These are phyloP conservation scores for Babyrousa celebensis DNA, from an alignment of 2,797 vertebrate genomes.

Conservation along the genomic window DNA sequence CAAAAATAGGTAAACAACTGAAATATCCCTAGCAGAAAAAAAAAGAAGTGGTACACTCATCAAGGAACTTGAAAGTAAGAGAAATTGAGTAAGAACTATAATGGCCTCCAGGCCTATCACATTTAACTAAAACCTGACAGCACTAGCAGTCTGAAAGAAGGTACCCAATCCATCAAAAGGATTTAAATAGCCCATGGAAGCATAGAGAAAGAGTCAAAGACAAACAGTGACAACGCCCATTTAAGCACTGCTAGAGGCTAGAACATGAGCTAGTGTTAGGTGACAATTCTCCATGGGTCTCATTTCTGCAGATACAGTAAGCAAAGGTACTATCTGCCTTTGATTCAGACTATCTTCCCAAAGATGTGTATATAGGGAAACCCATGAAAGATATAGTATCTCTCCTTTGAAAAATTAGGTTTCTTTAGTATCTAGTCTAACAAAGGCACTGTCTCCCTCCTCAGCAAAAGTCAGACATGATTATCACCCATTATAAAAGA, in stretches of 20 bases:
- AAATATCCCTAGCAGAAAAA: not conserved
- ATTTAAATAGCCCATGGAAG: not conserved
- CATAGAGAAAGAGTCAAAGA: not conserved
- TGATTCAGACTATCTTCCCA: constrained; percentile 37
- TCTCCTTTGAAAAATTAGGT: not conserved
- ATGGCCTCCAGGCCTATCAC: not conserved
- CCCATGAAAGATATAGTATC: not conserved
- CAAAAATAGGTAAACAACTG: constrained; percentile 1
- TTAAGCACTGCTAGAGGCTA: not conserved
- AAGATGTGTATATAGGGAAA: constrained; percentile 9
- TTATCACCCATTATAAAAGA: not conserved
- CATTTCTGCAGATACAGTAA: constrained; percentile 7
- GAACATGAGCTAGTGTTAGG: not conserved
- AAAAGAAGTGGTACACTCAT: not conserved
- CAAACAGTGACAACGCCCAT: not conserved
- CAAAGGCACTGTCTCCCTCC: not conserved
- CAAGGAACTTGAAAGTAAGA: constrained; percentile 32
- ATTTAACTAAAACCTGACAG: constrained; percentile 35
- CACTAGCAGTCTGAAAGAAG: constrained; percentile 37
- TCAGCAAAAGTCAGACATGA: not conserved
- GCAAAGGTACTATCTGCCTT: not conserved
- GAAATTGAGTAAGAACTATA: not conserved
- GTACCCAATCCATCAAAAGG: not conserved
- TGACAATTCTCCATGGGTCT: not conserved
- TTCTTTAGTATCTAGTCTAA: not conserved